Base-by-base conservation (phyloP, 2,797 vertebrate species). In the Sciurus vulgaris region DNA sequence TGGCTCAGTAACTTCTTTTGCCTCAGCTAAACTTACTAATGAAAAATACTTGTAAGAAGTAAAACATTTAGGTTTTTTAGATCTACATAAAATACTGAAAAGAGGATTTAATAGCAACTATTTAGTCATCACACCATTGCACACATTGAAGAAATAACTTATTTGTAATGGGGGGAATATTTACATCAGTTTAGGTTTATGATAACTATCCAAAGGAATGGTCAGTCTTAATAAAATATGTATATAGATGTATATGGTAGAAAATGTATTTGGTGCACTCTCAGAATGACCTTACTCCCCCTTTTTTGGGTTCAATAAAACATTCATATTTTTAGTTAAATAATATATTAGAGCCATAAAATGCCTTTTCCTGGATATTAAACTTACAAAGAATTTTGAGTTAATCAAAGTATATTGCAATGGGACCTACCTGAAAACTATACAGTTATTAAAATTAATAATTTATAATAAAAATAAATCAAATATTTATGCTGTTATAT, bases 21-120 rank as follows among this genome's bases (percentile, higher is more conserved):
- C 88, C 54, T 93, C 89, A 78, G 63, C n/a, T 38, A 93, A 93
- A 82, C 1, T 18, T 83, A 28, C 41, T 86, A 95, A 88, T 91
- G 24, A 82, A 91, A 93, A 85, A 51, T 67, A 77, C 44, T 85
- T 33, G 30, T 7, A 56, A 22, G 24, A 86, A 51, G 1, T 3
- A 77, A 51, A 56, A 0, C 10, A 59, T 15, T 41, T 82, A 47
- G 35, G 63, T 7, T 49, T 1, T n/a, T 91, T 59, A 35, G 17
- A 15, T 63, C 12, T 94, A 22, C 77, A 72, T 33, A 49, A 90
- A 87, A 47, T 51, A 35, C 24, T 49, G 18, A 54, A 70, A 90
- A 4, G 33, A 78, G 47, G 28, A 61, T 10, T 61, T 67, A 54
- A 69, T 73, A 33, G 30, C 12, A 67, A 83, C 20, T 59, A 6